Base-by-base conservation (phyloP, 2,113 vertebrate genomes). In the Hydrolagus affinis region DNA sequence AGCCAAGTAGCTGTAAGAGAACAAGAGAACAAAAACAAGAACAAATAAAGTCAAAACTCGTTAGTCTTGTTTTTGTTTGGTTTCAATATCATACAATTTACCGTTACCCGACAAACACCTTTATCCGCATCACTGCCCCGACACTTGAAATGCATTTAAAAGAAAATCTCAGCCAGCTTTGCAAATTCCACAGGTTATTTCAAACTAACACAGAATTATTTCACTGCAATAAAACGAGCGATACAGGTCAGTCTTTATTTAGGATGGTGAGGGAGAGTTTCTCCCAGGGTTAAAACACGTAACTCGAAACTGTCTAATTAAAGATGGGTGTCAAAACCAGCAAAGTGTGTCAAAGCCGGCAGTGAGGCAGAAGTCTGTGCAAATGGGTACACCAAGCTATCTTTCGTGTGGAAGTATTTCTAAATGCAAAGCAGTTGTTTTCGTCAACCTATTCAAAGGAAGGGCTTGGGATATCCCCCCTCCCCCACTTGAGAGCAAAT, bases 21-120 rank as follows among this genome's bases (percentile, higher is more conserved):
- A 62, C 25, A 62, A 44, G 44, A 44, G 14, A 64, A 21, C 11
- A 80, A 23, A 64, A 64, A 57, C 21, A 56, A 56, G n/a, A n/a
- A n/a, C n/a, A 21, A 75, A 56, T 56, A 21, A 56, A 32, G 73
- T 56, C 30, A 75, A 75, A 75, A 75, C 72, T 75, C 73, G 56
- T 56, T 9, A 56, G 14, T 57, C 17, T 30, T 56, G 11, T 75
- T 75, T 2, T n/a, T 44, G 44, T 44, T 44, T 44, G 44, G 44
- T 6, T 44, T 6, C 44, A 44, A 44, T 44, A 44, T 44, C 44
- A 44, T 44, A 6, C 44, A 44, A 44, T 44, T 44, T 44, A 44
- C 44, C 6, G 44, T 44, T 44, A 44, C 44, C 44, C 44, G 6
- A 44, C 44, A 44, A 44, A 44, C 44, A 44, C 44, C 44, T 6